Base-by-base conservation (phyloP, 2,888 invertebrate species). In the Acleris sparsana region DNA sequence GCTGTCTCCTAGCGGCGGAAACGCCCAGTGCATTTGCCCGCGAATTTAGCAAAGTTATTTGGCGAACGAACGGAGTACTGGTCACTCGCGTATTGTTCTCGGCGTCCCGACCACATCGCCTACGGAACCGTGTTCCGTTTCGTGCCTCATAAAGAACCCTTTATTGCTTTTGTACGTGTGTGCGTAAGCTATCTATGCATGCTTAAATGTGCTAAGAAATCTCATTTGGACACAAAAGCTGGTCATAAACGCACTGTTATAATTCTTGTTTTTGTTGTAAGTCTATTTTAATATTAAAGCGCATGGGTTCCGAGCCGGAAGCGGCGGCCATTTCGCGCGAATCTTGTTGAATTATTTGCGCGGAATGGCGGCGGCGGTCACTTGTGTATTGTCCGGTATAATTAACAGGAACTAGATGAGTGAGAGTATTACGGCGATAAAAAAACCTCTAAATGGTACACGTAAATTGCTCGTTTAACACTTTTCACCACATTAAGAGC, bases 341-440 rank as follows among this genome's bases (percentile, higher is more conserved):
- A 82, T 85, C 87, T 85, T 85, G 80, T 80, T 88, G 82, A 89
- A 88, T 89, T 86, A 87, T 89, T 87, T 73, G 80, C 79, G 75
- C 85, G 84, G 86, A 88, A 88, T 85, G 87, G 88, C 83, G 79
- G 77, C 70, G 71, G 75, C 76, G 81, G 82, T 81, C 81, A 83
- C 80, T 81, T 80, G 80, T 77, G 76, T 78, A 79, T 82, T 80
- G 80, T 83, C 75, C 75, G 68, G 75, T 69, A 71, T 71, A 74
- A 77, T 62, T 64, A 68, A 70, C 74, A 70, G 72, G 71, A 76
- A 75, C 78, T 75, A 77, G 75, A 81, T 76, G 76, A 73, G 73
- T 76, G 76, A 73, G 73, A 75, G 75, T 78, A 75, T 84, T 83
- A 80, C 76, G 76, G 75, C 75, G 75, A 75, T 77, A 82, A 80